phyloP scores from a whole-genome alignment of 2,888 invertebrate genomes.

The Pilophorus perplexus region DNA sequence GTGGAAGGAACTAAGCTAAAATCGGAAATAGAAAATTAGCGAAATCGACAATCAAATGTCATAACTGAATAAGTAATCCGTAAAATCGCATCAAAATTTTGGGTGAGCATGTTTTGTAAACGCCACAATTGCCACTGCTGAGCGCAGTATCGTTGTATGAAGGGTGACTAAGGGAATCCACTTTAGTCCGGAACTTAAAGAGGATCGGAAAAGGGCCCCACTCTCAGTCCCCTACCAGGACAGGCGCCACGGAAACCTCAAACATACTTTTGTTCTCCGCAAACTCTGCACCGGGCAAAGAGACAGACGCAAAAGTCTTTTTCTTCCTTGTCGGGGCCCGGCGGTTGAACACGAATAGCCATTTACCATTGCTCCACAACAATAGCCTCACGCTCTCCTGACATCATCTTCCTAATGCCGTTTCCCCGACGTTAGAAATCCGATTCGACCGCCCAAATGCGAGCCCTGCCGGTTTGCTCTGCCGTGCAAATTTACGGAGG shows the following conservation, averaged over 20 bases:
- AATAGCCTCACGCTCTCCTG: constrained; percentile 14
- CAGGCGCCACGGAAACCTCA: constrained; percentile 12
- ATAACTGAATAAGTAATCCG: too few species aligned
- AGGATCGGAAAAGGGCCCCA: constrained; percentile 16
- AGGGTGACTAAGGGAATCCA: constrained; percentile 2
- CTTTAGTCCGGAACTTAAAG: background rate
- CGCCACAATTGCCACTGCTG: background rate
- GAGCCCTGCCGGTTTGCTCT: too few species aligned
- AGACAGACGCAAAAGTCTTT: background rate
- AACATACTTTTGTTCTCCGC: constrained; percentile 15
- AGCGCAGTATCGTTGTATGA: background rate
- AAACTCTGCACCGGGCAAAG: background rate
- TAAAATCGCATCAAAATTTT: too few species aligned
- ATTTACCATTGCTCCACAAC: constrained; percentile 14
- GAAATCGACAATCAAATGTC: too few species aligned
- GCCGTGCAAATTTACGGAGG: too few species aligned
- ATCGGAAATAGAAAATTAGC: too few species aligned
- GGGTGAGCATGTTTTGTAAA: too few species aligned
- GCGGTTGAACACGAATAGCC: background rate
- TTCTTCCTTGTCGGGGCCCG: background rate
- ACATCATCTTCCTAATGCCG: constrained; percentile 7
- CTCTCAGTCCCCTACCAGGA: background rate
- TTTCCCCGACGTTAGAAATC: too few species aligned
- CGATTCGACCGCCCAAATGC: too few species aligned
- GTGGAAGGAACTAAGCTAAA: too few species aligned